phyloP scores from a whole-genome alignment of 2,113 vertebrate species.

The Phyllostomus hastatus region DNA sequence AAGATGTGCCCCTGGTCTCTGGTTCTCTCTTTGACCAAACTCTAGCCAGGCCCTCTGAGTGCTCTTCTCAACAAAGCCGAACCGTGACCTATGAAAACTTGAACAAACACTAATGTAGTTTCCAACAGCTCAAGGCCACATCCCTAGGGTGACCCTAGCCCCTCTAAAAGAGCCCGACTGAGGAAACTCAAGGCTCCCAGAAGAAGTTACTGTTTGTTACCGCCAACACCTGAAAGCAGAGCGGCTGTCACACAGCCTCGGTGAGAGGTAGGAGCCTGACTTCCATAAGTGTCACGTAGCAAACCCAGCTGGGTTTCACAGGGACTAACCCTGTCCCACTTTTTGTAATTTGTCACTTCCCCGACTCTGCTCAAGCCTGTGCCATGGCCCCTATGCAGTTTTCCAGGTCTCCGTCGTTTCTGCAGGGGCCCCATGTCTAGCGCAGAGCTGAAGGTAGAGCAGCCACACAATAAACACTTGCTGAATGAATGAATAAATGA shows the following conservation, averaged over 20 bases:
- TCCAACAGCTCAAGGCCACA: not conserved
- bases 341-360: not conserved
- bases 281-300: not conserved
- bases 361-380: not conserved
- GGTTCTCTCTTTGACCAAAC: not conserved
- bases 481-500: not conserved
- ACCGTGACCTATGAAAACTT: not conserved
- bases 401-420: not conserved
- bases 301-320: not conserved
- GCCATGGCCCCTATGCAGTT: not conserved
- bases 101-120: not conserved
- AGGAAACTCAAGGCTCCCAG: not conserved
- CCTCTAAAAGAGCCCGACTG: not conserved
- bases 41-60: not conserved
- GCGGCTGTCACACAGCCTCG: not conserved
- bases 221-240: not conserved
- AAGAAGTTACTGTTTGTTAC: not conserved
- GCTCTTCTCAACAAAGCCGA: not conserved
- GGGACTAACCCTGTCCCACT: not conserved
- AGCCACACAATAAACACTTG: not conserved
- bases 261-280: not conserved
- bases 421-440: not conserved
- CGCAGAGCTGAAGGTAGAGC: not conserved
- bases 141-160: not conserved
- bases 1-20: not conserved